Conservation (phyloP, 2,113 vertebrate species). For the Rostratula benghalensis region DNA sequence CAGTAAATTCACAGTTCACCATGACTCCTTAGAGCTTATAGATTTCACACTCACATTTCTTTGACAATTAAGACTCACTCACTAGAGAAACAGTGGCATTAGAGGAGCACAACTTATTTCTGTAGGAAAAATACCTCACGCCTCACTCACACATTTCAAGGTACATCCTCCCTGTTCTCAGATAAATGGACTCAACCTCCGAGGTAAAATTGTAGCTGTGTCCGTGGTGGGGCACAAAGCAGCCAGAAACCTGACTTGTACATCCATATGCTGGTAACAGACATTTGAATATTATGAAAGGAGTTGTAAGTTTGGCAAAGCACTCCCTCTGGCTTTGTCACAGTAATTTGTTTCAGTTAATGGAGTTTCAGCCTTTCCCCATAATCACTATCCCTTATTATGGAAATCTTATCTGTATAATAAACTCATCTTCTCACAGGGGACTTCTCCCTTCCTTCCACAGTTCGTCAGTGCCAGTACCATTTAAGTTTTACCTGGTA, state of each 20-base stretch:
- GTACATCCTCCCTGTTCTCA: neutral
- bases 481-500: constrained; percentile 4
- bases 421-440: constrained; percentile 59
- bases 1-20: neutral
- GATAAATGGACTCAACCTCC: neutral
- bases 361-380: constrained; percentile 54
- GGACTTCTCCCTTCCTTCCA: constrained; percentile 36
- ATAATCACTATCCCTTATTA: constrained; percentile 60
- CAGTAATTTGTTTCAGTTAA: constrained; percentile 66
- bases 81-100: neutral
- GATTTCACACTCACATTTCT: neutral
- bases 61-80: neutral
- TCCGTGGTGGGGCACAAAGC: rapidly evolving
- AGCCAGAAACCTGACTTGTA: neutral
- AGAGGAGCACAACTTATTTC: neutral
- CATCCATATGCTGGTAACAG: neutral
- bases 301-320: constrained; percentile 54
- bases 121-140: neutral
- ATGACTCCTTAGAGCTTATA: neutral
- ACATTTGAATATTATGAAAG: neutral
- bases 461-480: constrained; percentile 50
- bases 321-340: constrained; percentile 60
- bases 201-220: neutral
- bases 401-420: constrained; percentile 67
- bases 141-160: neutral